Evolutionary conservation across 2,797 vertebrate species (phyloP), one percentile per base, ranked within the genome.

Genomic region (Lagocephalus sceleratus): DNA sequence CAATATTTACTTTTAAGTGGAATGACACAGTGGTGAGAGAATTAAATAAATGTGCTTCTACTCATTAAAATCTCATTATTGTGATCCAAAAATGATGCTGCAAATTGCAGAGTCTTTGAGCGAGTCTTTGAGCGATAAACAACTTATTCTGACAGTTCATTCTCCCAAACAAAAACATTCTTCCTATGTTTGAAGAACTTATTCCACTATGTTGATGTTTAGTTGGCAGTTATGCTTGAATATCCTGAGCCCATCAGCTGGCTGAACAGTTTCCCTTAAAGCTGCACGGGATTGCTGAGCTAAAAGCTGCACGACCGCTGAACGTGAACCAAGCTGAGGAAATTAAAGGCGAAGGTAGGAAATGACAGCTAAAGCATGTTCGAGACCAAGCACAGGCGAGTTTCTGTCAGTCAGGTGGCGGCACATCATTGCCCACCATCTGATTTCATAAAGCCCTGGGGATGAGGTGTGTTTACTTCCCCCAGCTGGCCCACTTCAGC

Each of bases 291-390:
- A n/a, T n/a, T n/a, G n/a, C n/a, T n/a, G n/a, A n/a, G n/a, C n/a
- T n/a, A n/a, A n/a, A n/a, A n/a, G n/a, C n/a, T n/a, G n/a, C n/a
- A n/a, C 64, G 6, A 78, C 67, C 67, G 71, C 76, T 85, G 78
- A 49, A 20, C 45, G 16, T 79, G 81, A 86, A 71, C 78, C 5
- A 17, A 46, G 66, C 53, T 2, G 54, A 90, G 91, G 91, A 92
- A 92, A 91, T 92, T 85, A 78, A 79, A 88, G 75, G 73, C 86
- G 89, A 89, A 86, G 85, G 87, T 86, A 88, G 90, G 88, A 92
- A 92, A 89, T 90, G 72, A 87, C 85, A 78, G 78, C 74, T 84
- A 83, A 85, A 87, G 71, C 71, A 51, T 69, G 81, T 82, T 68
- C 73, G 82, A 40, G 39, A 74, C 65, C 68, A 20, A 44, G 51